Evolutionary conservation across 2,797 vertebrate genomes (phyloP).

Genomic region (Arctocebus calabarensis): DNA sequence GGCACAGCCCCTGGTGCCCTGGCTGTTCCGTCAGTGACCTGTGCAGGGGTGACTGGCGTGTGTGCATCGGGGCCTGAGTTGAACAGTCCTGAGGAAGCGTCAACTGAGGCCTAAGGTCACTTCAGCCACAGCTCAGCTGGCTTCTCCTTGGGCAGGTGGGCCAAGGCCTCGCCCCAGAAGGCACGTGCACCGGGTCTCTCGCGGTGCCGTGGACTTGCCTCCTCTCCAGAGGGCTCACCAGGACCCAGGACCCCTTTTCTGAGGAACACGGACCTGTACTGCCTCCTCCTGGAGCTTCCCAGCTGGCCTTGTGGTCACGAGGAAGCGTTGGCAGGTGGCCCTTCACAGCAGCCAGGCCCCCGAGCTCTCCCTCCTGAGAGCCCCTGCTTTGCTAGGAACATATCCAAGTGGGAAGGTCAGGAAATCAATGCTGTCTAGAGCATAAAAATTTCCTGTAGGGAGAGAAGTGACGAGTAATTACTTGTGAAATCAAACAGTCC

Average conservation of each 20-base stretch:
- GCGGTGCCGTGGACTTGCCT: too few relatives aligned
- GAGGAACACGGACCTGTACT: not conserved
- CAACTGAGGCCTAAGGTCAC: accelerated
- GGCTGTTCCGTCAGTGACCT: accelerated
- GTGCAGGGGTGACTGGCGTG: accelerated
- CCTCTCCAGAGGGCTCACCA: not conserved
- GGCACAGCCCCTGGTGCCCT: accelerated
- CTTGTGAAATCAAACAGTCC: accelerated
- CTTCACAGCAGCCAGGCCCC: not conserved
- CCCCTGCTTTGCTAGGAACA: not conserved
- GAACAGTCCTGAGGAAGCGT: accelerated
- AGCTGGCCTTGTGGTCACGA: not conserved
- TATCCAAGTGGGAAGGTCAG: accelerated
- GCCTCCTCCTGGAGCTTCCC: not conserved
- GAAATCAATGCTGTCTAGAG: not conserved
- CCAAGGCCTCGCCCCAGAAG: accelerated
- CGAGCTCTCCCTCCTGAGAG: not conserved
- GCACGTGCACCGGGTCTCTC: not conserved
- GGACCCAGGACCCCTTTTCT: not conserved
- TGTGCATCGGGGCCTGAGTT: accelerated
- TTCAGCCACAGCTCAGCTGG: not conserved
- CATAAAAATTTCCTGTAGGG: not conserved
- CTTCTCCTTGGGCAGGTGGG: not conserved
- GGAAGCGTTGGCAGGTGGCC: not conserved
- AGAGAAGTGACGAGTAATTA: not conserved